Conservation (phyloP, 2,888 invertebrate genomes). For the Notodonta dromedarius region DNA sequence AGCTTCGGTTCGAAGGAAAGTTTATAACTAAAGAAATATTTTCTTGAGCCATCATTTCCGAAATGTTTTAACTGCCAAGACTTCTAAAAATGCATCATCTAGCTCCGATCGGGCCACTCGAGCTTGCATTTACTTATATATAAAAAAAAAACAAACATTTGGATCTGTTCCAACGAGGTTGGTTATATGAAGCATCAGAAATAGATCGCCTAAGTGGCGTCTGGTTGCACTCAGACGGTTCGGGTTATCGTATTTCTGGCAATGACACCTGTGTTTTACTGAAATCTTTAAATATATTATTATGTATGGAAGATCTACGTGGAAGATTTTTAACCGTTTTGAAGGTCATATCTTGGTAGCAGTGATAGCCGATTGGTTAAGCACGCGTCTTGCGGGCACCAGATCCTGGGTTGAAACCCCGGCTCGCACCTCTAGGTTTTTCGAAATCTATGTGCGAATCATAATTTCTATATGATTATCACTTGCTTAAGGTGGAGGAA, state of each 20-base stretch:
- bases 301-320: neutral
- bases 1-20: too few species aligned
- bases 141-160: conserved; percentile 32
- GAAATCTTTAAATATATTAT: conserved; percentile 7
- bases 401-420: too few species aligned
- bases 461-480: too few species aligned
- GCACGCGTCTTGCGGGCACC: too few species aligned
- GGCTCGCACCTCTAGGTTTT: too few species aligned
- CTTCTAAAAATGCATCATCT: conserved; percentile 1
- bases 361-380: too few species aligned
- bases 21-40: too few species aligned
- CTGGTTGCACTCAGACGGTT: conserved; percentile 23
- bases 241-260: conserved; percentile 24
- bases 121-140: conserved; percentile 23
- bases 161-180: conserved; percentile 29
- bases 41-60: too few species aligned
- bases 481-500: too few species aligned
- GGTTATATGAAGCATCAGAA: conserved; percentile 32
- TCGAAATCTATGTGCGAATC: too few species aligned
- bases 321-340: neutral
- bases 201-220: conserved; percentile 32
- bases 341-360: neutral
- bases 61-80: neutral
- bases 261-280: conserved; percentile 20
- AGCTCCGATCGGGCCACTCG: neutral